Evolutionary conservation across 2,888 invertebrate species (phyloP).

Genomic region (Petrolisthes cinctipes): DNA sequence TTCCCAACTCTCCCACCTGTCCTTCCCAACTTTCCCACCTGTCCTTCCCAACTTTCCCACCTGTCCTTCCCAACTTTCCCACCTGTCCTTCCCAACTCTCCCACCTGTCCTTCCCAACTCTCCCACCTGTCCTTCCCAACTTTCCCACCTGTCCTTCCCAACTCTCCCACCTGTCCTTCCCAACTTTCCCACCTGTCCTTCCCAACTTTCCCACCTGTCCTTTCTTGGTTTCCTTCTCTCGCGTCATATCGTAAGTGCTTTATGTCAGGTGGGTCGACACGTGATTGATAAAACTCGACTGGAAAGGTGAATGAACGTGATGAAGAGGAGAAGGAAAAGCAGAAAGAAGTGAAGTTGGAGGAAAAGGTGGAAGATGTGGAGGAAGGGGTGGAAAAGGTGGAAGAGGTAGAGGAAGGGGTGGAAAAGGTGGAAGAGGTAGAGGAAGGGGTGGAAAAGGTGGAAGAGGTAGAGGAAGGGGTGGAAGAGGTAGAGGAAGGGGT

Average conservation of each 20-base stretch:
- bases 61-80: too few relatives aligned
- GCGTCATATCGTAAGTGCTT: background rate
- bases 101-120: too few relatives aligned
- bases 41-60: too few relatives aligned
- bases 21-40: too few relatives aligned
- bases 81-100: too few relatives aligned
- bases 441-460: background rate
- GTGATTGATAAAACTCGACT: background rate
- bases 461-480: background rate
- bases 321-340: background rate
- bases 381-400: background rate
- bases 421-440: background rate
- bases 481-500: background rate
- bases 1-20: background rate
- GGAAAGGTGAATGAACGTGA: background rate
- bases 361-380: background rate
- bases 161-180: too few relatives aligned
- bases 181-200: too few relatives aligned
- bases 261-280: background rate
- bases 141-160: too few relatives aligned
- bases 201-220: background rate
- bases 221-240: background rate
- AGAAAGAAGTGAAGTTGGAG: background rate
- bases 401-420: background rate
- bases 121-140: too few relatives aligned